Evolutionary conservation across 2,888 invertebrate species (phyloP), one percentile per base, ranked within the genome.

Genomic region (Tridacna crocea): DNA sequence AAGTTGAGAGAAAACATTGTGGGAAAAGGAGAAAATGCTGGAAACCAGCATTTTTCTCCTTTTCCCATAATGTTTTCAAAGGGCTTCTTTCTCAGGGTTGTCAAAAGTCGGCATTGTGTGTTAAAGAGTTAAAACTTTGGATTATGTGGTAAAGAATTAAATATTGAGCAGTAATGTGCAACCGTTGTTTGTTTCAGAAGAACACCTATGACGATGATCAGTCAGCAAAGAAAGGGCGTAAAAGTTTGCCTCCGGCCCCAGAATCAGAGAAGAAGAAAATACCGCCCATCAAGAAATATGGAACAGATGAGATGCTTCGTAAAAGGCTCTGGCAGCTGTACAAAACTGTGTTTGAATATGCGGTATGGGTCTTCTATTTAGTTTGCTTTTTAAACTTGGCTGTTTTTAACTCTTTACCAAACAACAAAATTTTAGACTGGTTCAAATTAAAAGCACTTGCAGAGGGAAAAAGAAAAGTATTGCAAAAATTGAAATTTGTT

Each of bases 301-400:
- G 79, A 46, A 84, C 88, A 10, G 93, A 93, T 82, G 92, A 92
- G 19, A 81, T 88, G 24, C 85, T 94, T 48, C 89, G 89, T 93
- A 97, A 97, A 94, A 96, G 97, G 91, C 96, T 99, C 19, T 96
- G 97, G 92, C 95, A 96, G 77, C 95, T 99, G 75, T 98, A 98
- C 89, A 98, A 94, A 77, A 90, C 93, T 27, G 92, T 95, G n/a
- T 91, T 92, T 90, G 94, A 95, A 77, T 94, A 93, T 88, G 92
- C 92, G 83, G 95, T 95, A 80, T 89, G 92, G 87, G 60, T 27
- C 10, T 47, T 26, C 3, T 66, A n/a, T 70, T 66, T 66, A 66
- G 6, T 19, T 55, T 36, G 36, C 36, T 8, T 36, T 36, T 8
- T 36, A 8, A 36, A 4, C 36, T 36, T n/a, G n/a, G n/a, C n/a